phyloP scores from a whole-genome alignment of 2,888 invertebrate genomes.

The Rotaria sp. region DNA sequence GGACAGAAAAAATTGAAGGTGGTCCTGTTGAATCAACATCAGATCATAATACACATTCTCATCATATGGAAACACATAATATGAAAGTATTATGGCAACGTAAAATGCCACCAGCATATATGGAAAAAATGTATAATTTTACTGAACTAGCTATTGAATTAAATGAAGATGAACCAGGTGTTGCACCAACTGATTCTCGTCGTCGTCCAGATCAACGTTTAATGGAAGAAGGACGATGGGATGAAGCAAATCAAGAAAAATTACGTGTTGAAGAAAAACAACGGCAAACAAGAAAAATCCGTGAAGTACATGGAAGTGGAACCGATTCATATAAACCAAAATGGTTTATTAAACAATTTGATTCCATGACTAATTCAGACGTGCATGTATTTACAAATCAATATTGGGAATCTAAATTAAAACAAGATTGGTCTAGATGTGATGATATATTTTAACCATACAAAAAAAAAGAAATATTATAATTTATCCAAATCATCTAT shows the following conservation, averaged over 20 bases:
- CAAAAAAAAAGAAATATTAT: not conserved
- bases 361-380: slow-evolving; percentile 63
- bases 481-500: not conserved
- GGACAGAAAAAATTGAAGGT: slow-evolving; percentile 90
- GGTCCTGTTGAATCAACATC: slow-evolving; percentile 65
- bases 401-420: slow-evolving; percentile 85
- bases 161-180: slow-evolving; percentile 82
- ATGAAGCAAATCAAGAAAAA: slow-evolving; percentile 71
- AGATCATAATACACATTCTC: not conserved
- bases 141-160: slow-evolving; percentile 87
- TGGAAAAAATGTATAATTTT: slow-evolving; percentile 80
- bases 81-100: slow-evolving; percentile 39
- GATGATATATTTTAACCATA: slow-evolving; percentile 70
- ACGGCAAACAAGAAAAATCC: slow-evolving; percentile 67
- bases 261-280: slow-evolving; percentile 88
- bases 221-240: slow-evolving; percentile 71
- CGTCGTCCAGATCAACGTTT: slow-evolving; percentile 87
- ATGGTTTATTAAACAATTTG: slow-evolving; percentile 83
- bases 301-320: slow-evolving; percentile 60
- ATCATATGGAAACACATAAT: slow-evolving; percentile 33
- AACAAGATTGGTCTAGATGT: slow-evolving; percentile 78
- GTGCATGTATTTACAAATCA: slow-evolving; percentile 76
- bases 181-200: slow-evolving; percentile 89
- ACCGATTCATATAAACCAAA: not conserved
- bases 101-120: slow-evolving; percentile 53